Evolutionary conservation across 2,888 invertebrate species (phyloP).

Genomic region (Drosophila austrosaltans): DNA sequence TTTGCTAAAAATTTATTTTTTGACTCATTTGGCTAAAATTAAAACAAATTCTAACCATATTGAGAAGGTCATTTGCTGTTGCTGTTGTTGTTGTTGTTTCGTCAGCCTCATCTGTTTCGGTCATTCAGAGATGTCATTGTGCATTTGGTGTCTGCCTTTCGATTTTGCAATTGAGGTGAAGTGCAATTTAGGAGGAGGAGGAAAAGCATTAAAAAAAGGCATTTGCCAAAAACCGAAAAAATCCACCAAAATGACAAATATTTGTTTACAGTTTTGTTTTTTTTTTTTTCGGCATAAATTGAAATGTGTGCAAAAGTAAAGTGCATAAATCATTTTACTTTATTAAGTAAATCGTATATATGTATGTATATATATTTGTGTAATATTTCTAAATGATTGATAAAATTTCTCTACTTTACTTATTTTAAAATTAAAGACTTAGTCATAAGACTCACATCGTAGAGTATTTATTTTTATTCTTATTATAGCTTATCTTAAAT

Average conservation of each 20-base stretch:
- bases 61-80: conserved; percentile 69
- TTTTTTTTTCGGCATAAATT: conserved; percentile 1
- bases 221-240: conserved; percentile 60
- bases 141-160: conserved; percentile 54
- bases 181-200: neutral
- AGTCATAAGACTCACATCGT: neutral
- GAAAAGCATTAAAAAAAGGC: conserved; percentile 37
- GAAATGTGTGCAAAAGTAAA: conserved; percentile 12
- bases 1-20: conserved; percentile 6
- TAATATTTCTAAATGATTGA: neutral
- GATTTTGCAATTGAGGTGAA: conserved; percentile 34
- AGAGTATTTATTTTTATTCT: too few species aligned
- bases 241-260: conserved; percentile 67
- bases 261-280: conserved; percentile 27
- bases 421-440: too few species aligned
- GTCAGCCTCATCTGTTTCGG: conserved; percentile 64
- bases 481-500: too few species aligned
- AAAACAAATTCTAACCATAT: conserved; percentile 68
- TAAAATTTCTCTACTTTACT: neutral
- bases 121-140: conserved; percentile 60
- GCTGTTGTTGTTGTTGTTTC: neutral
- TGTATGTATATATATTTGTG: neutral
- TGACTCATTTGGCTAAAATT: conserved; percentile 72
- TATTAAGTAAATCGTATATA: neutral
- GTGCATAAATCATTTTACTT: conserved; percentile 18